Base-by-base conservation (phyloP, 2,888 invertebrate species). In the Pheosia gnoma region DNA sequence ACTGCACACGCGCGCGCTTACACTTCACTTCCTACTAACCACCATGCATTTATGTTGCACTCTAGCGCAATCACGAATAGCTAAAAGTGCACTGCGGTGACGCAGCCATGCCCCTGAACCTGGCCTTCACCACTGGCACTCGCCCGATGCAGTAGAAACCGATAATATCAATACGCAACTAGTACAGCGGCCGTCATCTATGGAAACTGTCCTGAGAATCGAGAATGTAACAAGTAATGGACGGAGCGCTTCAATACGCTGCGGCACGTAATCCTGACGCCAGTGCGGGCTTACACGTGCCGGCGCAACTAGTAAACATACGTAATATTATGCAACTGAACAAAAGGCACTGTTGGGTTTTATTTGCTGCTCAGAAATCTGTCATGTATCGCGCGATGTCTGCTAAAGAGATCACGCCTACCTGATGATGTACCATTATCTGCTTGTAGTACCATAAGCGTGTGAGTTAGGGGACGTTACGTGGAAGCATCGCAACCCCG, bases 251-350 rank as follows among this genome's bases (percentile, higher is more conserved):
- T 39, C 54, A 55, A 61, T 38, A 57, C 38, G 60, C 59, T 47
- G 67, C 64, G 38, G 56, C 57, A 49, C 59, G 56, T 58, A 66
- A 25, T 25, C 57, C 3, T 45, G 63, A 56, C 60, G 59, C 62
- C 59, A 67, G 59, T 65, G 60, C 54, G 63, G 61, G 63, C 67
- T 84, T 86, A 87, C 88, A 88, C 88, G 87, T 86, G 87, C 80
- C 85, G 74, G 59, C 58, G 65, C 71, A 66, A 68, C 72, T 78
- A 75, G 80, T 80, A 83, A 82, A 79, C 80, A 83, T 70, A 80
- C 78, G 82, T 83, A 83, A 83, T 77, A 80, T 86, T 85, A 87
- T 84, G 87, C 84, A 87, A 88, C 71, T 61, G 72, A 72, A 74
- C 67, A 72, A 76, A 83, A 78, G 75, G 75, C 71, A 71, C 65